Conservation (phyloP, 2,113 vertebrate species). For the Pelecanoides urinatrix region DNA sequence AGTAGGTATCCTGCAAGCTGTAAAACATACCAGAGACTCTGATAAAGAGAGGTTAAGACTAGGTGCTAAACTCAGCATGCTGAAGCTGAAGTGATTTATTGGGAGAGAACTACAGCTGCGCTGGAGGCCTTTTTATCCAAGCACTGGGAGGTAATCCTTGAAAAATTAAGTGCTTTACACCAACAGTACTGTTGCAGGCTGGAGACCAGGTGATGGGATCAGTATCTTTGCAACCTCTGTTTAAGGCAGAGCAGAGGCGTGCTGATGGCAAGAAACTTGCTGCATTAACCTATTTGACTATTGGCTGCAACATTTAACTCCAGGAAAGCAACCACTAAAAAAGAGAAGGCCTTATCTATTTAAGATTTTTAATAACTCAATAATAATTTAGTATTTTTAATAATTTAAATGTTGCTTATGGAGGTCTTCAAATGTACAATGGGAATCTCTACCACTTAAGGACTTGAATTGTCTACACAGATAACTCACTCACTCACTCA, state of each 20-base stretch:
- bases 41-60: not conserved
- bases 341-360: not conserved
- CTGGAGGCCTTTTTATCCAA: not conserved
- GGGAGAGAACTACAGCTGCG: not conserved
- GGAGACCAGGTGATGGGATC: not conserved
- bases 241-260: not conserved
- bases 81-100: not conserved
- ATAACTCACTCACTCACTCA: not conserved
- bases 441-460: not conserved
- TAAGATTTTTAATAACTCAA: not conserved
- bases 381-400: not conserved
- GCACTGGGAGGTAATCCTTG: rapidly evolving
- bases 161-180: not conserved
- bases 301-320: not conserved
- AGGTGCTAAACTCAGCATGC: not conserved
- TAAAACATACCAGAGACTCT: not conserved
- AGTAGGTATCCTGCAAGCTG: not conserved
- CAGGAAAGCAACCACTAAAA: not conserved
- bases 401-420: not conserved
- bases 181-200: not conserved
- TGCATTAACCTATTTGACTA: not conserved
- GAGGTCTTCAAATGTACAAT: not conserved
- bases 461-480: not conserved
- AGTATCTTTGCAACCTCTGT: not conserved
- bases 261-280: not conserved